phyloP scores from a whole-genome alignment of 53 echinoderm and acorn worm species.

The Holothuria scabra region DNA sequence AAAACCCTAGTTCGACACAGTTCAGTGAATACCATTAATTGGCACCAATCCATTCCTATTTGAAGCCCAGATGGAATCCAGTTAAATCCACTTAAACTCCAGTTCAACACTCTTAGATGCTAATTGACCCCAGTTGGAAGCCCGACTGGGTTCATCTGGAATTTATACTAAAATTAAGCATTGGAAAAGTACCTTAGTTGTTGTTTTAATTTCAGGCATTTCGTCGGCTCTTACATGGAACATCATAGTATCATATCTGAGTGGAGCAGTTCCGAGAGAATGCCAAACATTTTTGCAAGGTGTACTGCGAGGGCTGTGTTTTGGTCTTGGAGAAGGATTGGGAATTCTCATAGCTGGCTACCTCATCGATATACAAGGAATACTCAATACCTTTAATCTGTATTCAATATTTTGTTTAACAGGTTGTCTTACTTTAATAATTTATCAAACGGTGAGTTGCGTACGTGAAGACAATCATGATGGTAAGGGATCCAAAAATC shows the following conservation, averaged over 20 bases:
- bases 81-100: too few relatives aligned
- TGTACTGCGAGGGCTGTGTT: conserved; percentile 69
- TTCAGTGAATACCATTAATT: too few relatives aligned
- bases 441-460: conserved; percentile 16
- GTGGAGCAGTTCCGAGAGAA: conserved; percentile 67
- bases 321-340: conserved; percentile 64
- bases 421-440: conserved; percentile 34
- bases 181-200: too few relatives aligned
- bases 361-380: conserved; percentile 56
- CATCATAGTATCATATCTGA: conserved; percentile 67
- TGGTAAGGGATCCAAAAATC: too few relatives aligned
- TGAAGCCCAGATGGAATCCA: too few relatives aligned
- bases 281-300: conserved; percentile 83
- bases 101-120: too few relatives aligned
- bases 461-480: too few relatives aligned
- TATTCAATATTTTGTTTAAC: conserved; percentile 41
- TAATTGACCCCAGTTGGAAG: too few relatives aligned
- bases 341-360: conserved; percentile 71
- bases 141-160: too few relatives aligned
- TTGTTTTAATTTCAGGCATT: conserved; percentile 55
- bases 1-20: too few relatives aligned
- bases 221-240: conserved; percentile 84
- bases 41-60: too few relatives aligned
- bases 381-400: conserved; percentile 67
- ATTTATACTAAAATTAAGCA: too few relatives aligned